phyloP scores from a whole-genome alignment of 2,888 invertebrate genomes.

The Tipula confusa region DNA sequence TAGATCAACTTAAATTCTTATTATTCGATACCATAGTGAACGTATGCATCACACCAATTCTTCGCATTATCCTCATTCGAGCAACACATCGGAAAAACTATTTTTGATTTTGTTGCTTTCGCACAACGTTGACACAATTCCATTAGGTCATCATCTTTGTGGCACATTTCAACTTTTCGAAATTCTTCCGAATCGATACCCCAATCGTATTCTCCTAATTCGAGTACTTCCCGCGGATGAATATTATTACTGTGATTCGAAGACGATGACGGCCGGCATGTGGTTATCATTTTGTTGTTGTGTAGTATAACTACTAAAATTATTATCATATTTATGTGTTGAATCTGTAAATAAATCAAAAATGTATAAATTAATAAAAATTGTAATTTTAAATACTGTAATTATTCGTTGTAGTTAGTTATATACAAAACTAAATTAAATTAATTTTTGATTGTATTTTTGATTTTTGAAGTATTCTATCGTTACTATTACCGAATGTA shows the following conservation, averaged over 20 bases:
- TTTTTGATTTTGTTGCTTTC: conserved; percentile 52
- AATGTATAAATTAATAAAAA: too few species aligned
- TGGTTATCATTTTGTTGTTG: background rate
- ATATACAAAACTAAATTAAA: too few species aligned
- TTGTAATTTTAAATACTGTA: too few species aligned
- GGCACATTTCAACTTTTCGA: background rate
- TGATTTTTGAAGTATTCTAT: too few species aligned
- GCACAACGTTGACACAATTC: conserved; percentile 56
- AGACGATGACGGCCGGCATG: background rate
- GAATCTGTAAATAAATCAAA: background rate
- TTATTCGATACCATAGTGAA: conserved; percentile 47
- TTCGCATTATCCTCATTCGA: conserved; percentile 51
- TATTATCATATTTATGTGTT: background rate
- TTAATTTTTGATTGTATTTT: too few species aligned
- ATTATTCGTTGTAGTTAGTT: too few species aligned
- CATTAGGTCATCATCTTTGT: conserved; percentile 39
- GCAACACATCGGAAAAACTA: conserved; percentile 56
- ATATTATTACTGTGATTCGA: background rate
- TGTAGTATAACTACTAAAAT: background rate
- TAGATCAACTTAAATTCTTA: background rate
- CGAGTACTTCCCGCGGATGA: background rate
- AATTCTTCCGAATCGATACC: background rate
- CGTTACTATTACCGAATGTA: too few species aligned
- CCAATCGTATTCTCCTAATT: background rate
- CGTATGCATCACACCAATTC: conserved; percentile 53